phyloP scores from a whole-genome alignment of 2,888 invertebrate genomes.

The Thymelicus sylvestris region DNA sequence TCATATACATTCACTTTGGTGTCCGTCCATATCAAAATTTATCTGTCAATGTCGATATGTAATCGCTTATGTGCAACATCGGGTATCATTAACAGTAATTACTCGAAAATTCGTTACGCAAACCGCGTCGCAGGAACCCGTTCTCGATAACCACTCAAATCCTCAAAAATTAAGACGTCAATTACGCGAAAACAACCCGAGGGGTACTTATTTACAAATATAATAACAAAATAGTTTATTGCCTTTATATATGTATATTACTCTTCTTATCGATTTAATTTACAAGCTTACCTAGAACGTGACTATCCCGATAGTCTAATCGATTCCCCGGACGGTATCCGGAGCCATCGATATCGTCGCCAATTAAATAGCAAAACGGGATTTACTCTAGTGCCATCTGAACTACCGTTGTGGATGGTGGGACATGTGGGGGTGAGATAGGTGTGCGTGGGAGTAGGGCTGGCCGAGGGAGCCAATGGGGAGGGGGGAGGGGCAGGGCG shows the following conservation, averaged over 20 bases:
- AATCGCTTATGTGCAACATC: constrained; percentile 50
- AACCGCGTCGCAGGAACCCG: constrained; percentile 47
- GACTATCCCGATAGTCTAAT: constrained; percentile 68
- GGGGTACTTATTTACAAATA: constrained; percentile 70
- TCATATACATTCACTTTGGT: constrained; percentile 8
- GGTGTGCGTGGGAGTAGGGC: constrained; percentile 80
- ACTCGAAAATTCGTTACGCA: constrained; percentile 52
- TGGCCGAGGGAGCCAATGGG: constrained; percentile 84
- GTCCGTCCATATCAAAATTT: constrained; percentile 48
- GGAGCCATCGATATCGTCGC: constrained; percentile 48
- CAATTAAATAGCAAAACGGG: constrained; percentile 50
- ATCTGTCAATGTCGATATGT: constrained; percentile 68
- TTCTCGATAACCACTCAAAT: constrained; percentile 60
- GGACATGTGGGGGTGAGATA: constrained; percentile 89
- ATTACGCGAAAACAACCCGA: constrained; percentile 50
- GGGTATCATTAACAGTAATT: constrained; percentile 48
- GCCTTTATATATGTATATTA: constrained; percentile 65
- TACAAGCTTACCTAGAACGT: constrained; percentile 72
- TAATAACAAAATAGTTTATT: constrained; percentile 71
- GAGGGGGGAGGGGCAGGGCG: constrained; percentile 90
- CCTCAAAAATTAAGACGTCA: constrained; percentile 58
- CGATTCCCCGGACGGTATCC: constrained; percentile 49
- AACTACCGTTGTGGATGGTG: constrained; percentile 94
- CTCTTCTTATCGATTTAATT: constrained; percentile 60
- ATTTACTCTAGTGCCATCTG: constrained; percentile 63